Conservation (phyloP, 2,797 vertebrate species). For the Eulemur albifrons region DNA sequence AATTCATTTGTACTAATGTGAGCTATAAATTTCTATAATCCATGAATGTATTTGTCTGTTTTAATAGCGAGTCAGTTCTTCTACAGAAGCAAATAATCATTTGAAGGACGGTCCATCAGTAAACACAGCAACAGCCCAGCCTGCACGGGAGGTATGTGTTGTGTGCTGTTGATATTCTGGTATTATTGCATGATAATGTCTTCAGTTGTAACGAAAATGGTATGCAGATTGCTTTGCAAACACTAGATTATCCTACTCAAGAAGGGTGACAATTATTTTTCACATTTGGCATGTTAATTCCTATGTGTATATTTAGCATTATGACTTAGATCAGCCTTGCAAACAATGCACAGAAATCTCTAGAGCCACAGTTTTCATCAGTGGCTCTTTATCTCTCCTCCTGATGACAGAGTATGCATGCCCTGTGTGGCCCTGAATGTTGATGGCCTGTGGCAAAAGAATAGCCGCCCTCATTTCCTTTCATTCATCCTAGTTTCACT, state of each 20-base stretch:
- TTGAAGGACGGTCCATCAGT: constrained; percentile 54
- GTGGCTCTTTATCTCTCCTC: background rate
- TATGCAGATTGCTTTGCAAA: background rate
- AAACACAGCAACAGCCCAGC: constrained; percentile 68
- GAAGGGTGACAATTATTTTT: background rate
- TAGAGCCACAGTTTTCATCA: background rate
- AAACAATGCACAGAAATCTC: background rate
- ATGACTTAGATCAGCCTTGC: background rate
- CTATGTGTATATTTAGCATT: constrained; percentile 7
- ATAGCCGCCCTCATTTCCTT: constrained; percentile 32
- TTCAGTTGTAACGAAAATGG: background rate
- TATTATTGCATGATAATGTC: background rate
- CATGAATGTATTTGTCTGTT: constrained; percentile 38
- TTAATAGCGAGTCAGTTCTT: constrained; percentile 82
- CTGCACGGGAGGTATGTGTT: constrained; percentile 81
- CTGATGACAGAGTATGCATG: background rate
- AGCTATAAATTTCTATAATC: constrained; percentile 23
- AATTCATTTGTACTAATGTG: constrained; percentile 4
- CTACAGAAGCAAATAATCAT: constrained; percentile 68
- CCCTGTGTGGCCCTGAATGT: background rate
- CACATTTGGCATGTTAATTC: background rate
- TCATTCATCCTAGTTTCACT: constrained; percentile 20
- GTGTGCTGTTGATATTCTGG: background rate
- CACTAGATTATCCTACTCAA: background rate
- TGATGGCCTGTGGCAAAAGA: background rate